phyloP scores from a whole-genome alignment of 2,888 invertebrate genomes.

The Lysandra coridon region DNA sequence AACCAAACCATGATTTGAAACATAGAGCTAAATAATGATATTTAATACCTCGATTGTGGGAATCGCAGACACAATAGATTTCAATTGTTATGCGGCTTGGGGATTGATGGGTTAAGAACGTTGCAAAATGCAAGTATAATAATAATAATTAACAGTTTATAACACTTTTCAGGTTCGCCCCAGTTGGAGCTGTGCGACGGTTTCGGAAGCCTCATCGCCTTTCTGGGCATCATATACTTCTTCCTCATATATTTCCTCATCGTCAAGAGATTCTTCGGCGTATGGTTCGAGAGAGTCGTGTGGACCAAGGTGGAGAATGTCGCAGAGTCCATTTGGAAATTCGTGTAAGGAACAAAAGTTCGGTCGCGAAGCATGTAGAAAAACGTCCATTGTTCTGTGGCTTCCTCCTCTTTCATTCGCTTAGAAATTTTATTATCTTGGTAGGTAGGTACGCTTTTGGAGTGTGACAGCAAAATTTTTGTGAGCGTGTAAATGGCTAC shows the following conservation, averaged over 20 bases:
- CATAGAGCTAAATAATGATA: too few relatives aligned
- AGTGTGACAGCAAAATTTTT: background rate
- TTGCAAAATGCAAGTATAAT: too few relatives aligned
- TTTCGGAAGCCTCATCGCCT: slow-evolving; percentile 85
- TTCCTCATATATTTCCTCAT: slow-evolving; percentile 83
- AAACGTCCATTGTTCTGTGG: background rate
- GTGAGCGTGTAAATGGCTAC: background rate
- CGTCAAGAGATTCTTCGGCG: slow-evolving; percentile 79
- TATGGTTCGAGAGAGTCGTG: slow-evolving; percentile 57
- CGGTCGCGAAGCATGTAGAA: background rate
- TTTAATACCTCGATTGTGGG: too few relatives aligned
- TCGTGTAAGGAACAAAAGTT: slow-evolving; percentile 51
- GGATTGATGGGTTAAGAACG: too few relatives aligned
- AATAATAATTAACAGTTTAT: too few relatives aligned
- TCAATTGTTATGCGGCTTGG: too few relatives aligned
- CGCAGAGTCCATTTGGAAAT: slow-evolving; percentile 50
- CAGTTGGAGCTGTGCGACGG: slow-evolving; percentile 81
- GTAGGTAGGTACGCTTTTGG: background rate
- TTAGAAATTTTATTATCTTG: too few relatives aligned
- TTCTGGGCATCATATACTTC: slow-evolving; percentile 81
- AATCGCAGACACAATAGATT: too few relatives aligned
- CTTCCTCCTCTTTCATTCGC: too few relatives aligned
- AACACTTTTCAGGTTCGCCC: slow-evolving; percentile 42
- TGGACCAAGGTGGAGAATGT: slow-evolving; percentile 55
- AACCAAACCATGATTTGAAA: too few relatives aligned